These are phyloP conservation scores for Dicyrtomina minuta DNA, from an alignment of 2,888 invertebrate genomes.

Conservation along the genomic window DNA sequence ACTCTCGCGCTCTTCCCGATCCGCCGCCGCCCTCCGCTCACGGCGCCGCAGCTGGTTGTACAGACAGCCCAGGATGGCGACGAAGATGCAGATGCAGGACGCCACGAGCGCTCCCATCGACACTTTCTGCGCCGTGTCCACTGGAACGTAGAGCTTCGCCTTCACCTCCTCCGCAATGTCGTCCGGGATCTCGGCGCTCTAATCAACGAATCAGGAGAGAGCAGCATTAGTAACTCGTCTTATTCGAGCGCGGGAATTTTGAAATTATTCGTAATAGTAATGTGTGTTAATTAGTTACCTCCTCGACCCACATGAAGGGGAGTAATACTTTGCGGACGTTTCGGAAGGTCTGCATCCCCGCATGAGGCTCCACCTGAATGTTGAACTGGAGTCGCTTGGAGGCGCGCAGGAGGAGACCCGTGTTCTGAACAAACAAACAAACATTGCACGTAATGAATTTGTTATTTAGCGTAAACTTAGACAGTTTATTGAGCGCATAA, in stretches of 20 bases:
- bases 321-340: slow-evolving; percentile 78
- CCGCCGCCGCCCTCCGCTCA: not conserved
- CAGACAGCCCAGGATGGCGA: slow-evolving; percentile 42
- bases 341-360: slow-evolving; percentile 69
- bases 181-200: slow-evolving; percentile 47
- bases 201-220: slow-evolving; percentile 6
- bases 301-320: slow-evolving; percentile 87
- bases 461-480: too few relatives aligned
- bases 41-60: not conserved
- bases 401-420: slow-evolving; percentile 50
- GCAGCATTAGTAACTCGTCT: not conserved
- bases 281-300: slow-evolving; percentile 60
- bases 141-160: slow-evolving; percentile 43
- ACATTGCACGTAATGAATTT: too few relatives aligned
- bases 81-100: slow-evolving; percentile 40
- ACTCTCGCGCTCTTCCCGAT: slow-evolving; percentile 4
- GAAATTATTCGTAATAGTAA: too few relatives aligned
- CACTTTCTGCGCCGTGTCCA: slow-evolving; percentile 45
- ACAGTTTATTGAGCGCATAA: too few relatives aligned
- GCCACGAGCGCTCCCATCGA: slow-evolving; percentile 44
- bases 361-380: slow-evolving; percentile 73
- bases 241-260: not conserved
- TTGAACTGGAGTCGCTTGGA: slow-evolving; percentile 71
- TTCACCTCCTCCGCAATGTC: slow-evolving; percentile 39
- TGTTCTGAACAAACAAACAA: slow-evolving; percentile 41